Evolutionary conservation across 2,797 vertebrate species (phyloP).

Genomic region (Brotula barbata): DNA sequence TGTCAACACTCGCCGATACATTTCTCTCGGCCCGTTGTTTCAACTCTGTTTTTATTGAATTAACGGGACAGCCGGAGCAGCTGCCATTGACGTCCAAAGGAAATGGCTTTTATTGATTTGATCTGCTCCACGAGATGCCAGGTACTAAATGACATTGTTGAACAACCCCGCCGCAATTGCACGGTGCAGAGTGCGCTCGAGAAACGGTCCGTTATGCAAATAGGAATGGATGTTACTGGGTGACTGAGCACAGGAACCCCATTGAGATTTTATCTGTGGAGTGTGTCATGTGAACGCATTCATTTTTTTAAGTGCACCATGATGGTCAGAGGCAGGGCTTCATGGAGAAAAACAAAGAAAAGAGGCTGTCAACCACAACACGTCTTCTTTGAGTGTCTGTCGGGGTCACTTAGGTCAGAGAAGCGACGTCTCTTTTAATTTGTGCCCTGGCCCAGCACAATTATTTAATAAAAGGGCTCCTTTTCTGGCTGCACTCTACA

Average conservation of each 20-base stretch:
- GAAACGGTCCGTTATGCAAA: constrained; percentile 56
- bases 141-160: constrained; percentile 54
- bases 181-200: constrained; percentile 13
- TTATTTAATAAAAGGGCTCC: constrained; percentile 60
- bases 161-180: constrained; percentile 25
- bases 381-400: constrained; percentile 50
- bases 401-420: constrained; percentile 59
- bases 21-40: constrained; percentile 22
- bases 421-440: constrained; percentile 66
- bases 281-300: constrained; percentile 67
- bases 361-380: constrained; percentile 59
- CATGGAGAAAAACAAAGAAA: constrained; percentile 54
- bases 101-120: constrained; percentile 64
- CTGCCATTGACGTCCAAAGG: constrained; percentile 49
- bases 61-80: constrained; percentile 41
- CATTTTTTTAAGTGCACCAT: constrained; percentile 52
- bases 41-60: constrained; percentile 55
- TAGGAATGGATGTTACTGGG: constrained; percentile 51
- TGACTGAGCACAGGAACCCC: constrained; percentile 56
- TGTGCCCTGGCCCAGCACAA: constrained; percentile 29
- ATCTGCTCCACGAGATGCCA: constrained; percentile 53
- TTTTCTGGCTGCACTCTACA: constrained; percentile 41
- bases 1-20: constrained; percentile 19
- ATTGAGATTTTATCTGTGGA: constrained; percentile 59
- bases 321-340: constrained; percentile 46